These are phyloP conservation scores for Bombus vancouverensis DNA, from an alignment of 1,140 invertebrate genomes.

Conservation along the genomic window DNA sequence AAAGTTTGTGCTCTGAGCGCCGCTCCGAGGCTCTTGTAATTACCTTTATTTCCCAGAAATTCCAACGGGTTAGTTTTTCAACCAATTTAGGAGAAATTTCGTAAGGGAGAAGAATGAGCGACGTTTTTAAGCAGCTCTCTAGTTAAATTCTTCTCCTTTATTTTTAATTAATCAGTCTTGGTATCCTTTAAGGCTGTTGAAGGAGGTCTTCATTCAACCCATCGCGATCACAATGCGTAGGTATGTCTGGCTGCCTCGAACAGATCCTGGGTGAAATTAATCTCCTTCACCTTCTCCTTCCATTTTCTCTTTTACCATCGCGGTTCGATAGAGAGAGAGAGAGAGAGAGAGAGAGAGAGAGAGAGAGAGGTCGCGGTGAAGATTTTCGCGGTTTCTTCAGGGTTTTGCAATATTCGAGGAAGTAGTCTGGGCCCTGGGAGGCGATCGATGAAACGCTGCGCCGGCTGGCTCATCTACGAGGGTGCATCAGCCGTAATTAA, in stretches of 20 bases:
- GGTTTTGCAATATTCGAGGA: conserved; percentile 40
- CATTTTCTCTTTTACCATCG: neutral
- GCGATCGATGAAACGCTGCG: conserved; percentile 39
- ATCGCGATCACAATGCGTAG: conserved; percentile 20
- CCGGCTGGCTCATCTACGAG: conserved; percentile 21
- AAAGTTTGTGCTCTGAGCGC: neutral
- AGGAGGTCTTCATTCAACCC: conserved; percentile 3
- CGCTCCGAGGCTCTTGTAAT: neutral
- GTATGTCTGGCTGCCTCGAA: conserved; percentile 27
- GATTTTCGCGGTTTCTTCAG: conserved; percentile 45
- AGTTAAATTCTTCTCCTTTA: neutral
- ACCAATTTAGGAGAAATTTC: neutral
- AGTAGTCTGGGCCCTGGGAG: neutral
- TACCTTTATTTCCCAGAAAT: conserved; percentile 13
- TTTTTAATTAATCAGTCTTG: conserved; percentile 27
- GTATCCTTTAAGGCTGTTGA: conserved; percentile 1
- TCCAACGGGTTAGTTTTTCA: neutral
- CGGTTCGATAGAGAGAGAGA: neutral
- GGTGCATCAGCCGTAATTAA: conserved; percentile 78
- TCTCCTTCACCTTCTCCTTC: neutral
- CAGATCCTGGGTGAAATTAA: conserved; percentile 37
- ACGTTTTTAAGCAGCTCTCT: neutral
- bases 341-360: neutral
- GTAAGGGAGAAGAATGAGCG: too few species aligned
- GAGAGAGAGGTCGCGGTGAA: conserved; percentile 9